Evolutionary conservation across 2,797 vertebrate species (phyloP).

Genomic region (Sciurus vulgaris): DNA sequence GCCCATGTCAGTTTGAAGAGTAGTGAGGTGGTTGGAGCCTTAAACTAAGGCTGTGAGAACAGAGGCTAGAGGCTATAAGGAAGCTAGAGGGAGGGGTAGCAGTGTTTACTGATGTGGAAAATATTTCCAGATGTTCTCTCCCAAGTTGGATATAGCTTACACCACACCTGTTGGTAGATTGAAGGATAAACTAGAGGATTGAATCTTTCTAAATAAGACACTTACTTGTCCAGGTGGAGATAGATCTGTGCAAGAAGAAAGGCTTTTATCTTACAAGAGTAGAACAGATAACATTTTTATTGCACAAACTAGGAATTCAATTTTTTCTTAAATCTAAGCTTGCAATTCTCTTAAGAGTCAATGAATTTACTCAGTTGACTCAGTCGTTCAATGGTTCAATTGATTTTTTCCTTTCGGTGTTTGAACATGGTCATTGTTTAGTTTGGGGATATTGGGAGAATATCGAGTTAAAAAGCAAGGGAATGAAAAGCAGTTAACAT

Average conservation of each 20-base stretch:
- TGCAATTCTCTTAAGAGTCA: neutral
- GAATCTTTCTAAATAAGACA: neutral
- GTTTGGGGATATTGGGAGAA: neutral
- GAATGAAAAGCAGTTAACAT: neutral
- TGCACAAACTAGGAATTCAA: too few species aligned
- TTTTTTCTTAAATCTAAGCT: neutral
- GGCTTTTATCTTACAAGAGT: too few species aligned
- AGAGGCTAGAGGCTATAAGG: neutral
- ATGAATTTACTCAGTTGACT: neutral
- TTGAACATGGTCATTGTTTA: conserved; percentile 18
- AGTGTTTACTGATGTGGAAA: neutral
- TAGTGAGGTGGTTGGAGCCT: neutral
- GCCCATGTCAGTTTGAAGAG: neutral
- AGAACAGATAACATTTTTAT: too few species aligned
- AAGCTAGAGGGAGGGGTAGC: neutral
- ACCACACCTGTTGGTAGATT: neutral
- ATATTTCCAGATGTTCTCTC: neutral
- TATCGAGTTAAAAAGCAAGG: conserved; percentile 19
- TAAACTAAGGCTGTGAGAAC: neutral
- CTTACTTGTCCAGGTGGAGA: too few species aligned
- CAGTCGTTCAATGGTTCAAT: neutral
- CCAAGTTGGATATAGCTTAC: neutral
- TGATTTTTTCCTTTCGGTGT: conserved; percentile 2
- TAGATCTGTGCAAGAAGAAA: too few species aligned
- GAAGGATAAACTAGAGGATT: neutral